These are phyloP conservation scores for Aphaenogaster ashmeadi DNA, from an alignment of 1,140 invertebrate species.

Conservation along the genomic window DNA sequence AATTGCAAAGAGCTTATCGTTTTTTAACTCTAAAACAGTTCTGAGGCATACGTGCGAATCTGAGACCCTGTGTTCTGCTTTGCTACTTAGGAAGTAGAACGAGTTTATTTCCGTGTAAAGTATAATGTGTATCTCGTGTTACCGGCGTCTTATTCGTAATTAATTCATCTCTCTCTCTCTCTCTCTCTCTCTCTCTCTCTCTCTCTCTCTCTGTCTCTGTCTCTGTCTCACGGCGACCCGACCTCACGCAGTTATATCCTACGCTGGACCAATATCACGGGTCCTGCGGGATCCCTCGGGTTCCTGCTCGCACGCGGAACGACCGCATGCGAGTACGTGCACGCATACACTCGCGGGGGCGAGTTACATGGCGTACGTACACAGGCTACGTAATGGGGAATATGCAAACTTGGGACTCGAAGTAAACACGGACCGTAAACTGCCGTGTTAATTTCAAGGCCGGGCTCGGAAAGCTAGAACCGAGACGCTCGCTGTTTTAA, in stretches of 20 bases:
- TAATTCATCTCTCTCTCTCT: conserved; percentile 62
- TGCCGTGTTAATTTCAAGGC: conserved; percentile 77
- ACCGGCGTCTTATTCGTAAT: conserved; percentile 75
- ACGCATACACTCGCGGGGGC: conserved; percentile 13
- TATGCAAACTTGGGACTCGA: conserved; percentile 74
- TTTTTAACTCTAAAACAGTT: conserved; percentile 10
- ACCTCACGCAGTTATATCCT: conserved; percentile 1
- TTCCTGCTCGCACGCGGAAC: neutral
- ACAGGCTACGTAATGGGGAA: conserved; percentile 69
- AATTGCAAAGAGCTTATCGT: neutral
- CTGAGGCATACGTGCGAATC: neutral
- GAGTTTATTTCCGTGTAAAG: conserved; percentile 59
- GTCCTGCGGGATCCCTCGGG: conserved; percentile 26
- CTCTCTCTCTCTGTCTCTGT: neutral
- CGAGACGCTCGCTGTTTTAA: conserved; percentile 66
- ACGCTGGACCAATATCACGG: conserved; percentile 49
- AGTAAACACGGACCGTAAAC: conserved; percentile 73
- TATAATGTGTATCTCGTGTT: conserved; percentile 76
- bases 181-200: neutral
- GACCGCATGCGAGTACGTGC: conserved; percentile 6
- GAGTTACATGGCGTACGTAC: conserved; percentile 45
- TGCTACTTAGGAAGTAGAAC: conserved; percentile 70
- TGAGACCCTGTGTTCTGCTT: neutral
- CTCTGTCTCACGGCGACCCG: neutral
- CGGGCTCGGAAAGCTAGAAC: conserved; percentile 56